Conservation (phyloP, 2,113 vertebrate species). For the Engystomops pustulosus region DNA sequence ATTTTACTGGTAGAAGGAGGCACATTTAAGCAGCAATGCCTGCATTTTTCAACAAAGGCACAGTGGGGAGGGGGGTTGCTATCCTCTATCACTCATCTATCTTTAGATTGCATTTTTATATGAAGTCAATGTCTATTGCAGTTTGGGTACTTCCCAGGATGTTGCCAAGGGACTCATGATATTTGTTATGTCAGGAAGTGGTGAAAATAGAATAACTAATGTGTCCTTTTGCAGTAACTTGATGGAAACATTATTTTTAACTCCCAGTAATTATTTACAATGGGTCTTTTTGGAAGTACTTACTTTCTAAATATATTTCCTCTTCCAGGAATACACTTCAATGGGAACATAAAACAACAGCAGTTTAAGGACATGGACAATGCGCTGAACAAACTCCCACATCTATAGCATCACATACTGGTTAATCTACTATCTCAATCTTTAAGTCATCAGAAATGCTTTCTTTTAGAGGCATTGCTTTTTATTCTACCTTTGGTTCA, state of each 20-base stretch:
- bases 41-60: too few species aligned
- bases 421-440: background rate
- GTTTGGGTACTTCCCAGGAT: conserved; percentile 46
- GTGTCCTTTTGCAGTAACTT: conserved; percentile 51
- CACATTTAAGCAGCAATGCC: too few species aligned
- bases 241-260: conserved; percentile 58
- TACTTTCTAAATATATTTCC: conserved; percentile 53
- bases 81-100: background rate
- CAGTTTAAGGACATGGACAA: conserved; percentile 36
- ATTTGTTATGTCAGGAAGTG: conserved; percentile 56
- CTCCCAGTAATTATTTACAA: conserved; percentile 59
- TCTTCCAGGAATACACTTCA: conserved; percentile 57
- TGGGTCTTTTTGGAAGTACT: conserved; percentile 48
- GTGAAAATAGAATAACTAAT: conserved; percentile 56
- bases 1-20: too few species aligned
- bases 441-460: background rate
- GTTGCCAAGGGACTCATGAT: conserved; percentile 51
- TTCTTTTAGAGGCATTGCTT: background rate
- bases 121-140: background rate
- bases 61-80: too few species aligned
- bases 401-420: background rate
- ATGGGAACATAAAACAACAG: conserved; percentile 47
- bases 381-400: conserved; percentile 12
- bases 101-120: conserved; percentile 6
- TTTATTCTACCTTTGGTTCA: too few species aligned